phyloP scores from a whole-genome alignment of 2,113 vertebrate species.

The Megatriorchis doriae region DNA sequence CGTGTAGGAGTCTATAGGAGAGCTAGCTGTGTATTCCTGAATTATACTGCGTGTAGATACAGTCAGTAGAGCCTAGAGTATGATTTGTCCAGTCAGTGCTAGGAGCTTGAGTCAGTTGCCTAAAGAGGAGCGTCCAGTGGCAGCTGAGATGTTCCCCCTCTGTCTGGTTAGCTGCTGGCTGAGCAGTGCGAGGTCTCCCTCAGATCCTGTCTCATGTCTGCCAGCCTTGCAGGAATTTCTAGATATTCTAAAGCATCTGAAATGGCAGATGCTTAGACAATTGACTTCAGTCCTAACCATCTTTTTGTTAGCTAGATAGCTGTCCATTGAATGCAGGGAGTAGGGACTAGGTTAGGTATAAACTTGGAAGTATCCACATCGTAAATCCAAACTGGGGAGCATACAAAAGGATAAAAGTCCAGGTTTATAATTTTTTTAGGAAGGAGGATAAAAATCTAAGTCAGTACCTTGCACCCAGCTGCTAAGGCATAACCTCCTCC shows the following conservation, averaged over 20 bases:
- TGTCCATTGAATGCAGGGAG: neutral
- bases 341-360: neutral
- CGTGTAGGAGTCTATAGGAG: neutral
- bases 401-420: neutral
- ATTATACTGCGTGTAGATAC: neutral
- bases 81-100: neutral
- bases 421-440: neutral
- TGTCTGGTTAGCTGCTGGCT: neutral
- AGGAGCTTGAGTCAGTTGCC: neutral
- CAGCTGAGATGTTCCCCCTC: neutral
- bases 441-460: neutral
- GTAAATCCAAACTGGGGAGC: neutral
- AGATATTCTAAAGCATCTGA: neutral
- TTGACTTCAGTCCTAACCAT: neutral
- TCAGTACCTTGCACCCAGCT: constrained; percentile 91
- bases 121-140: neutral
- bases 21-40: neutral
- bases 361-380: neutral
- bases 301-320: neutral
- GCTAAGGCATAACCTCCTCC: constrained; percentile 97
- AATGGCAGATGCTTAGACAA: neutral
- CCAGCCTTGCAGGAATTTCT: neutral
- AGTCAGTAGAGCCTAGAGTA: neutral
- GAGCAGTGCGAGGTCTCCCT: neutral
- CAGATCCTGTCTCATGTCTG: neutral